These are phyloP conservation scores for Albula glossodonta DNA, from an alignment of 2,113 vertebrate genomes.

Conservation along the genomic window DNA sequence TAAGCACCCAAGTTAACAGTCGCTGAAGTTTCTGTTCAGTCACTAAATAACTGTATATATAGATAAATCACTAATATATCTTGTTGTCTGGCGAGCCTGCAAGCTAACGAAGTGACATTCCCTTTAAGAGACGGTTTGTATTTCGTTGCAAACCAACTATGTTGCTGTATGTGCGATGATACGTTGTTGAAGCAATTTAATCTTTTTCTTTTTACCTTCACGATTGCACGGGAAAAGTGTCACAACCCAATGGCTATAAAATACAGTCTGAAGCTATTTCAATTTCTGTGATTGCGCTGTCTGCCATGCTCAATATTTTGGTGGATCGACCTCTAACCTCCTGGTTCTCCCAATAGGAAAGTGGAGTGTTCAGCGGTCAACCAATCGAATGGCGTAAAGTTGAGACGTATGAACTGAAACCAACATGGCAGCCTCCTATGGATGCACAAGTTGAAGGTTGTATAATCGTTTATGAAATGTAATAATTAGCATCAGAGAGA, in stretches of 20 bases:
- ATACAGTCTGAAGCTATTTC: background rate
- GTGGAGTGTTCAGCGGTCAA: fast-evolving
- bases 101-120: background rate
- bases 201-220: background rate
- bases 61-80: background rate
- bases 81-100: background rate
- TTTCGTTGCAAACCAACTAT: background rate
- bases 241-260: background rate
- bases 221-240: background rate
- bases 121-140: background rate
- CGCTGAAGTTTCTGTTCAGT: background rate
- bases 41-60: background rate
- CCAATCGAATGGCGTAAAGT: conserved; percentile 71
- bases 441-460: conserved; percentile 19
- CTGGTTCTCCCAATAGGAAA: conserved; percentile 64
- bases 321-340: background rate
- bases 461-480: conserved; percentile 1
- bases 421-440: conserved; percentile 62
- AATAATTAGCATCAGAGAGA: background rate
- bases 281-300: background rate
- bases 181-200: background rate
- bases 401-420: conserved; percentile 23
- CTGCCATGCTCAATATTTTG: background rate
- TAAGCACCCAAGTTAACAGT: background rate
- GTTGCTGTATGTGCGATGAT: background rate